These are phyloP conservation scores for Diorhabda sublineata DNA, from an alignment of 1,140 invertebrate species.

Conservation along the genomic window DNA sequence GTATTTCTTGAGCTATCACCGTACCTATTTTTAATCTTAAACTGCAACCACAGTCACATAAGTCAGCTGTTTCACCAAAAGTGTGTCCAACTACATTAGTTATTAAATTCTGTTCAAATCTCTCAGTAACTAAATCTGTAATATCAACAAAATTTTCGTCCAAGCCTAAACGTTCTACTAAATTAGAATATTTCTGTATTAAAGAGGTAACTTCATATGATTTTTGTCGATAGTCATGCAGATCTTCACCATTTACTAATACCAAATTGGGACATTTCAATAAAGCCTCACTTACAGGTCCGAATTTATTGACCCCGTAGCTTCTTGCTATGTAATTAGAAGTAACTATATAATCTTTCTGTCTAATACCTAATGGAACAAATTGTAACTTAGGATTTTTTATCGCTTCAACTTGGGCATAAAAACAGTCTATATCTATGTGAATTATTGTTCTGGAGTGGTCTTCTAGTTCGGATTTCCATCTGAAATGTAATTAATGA, in stretches of 20 bases:
- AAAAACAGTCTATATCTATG: conserved; percentile 76
- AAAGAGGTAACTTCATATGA: conserved; percentile 65
- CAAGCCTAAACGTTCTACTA: conserved; percentile 72
- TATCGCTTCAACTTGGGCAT: conserved; percentile 77
- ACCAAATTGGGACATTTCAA: conserved; percentile 64
- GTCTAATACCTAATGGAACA: conserved; percentile 70
- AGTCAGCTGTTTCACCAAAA: conserved; percentile 51
- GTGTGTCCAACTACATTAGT: conserved; percentile 52
- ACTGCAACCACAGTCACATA: conserved; percentile 69
- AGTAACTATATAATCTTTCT: conserved; percentile 75
- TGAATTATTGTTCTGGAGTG: conserved; percentile 67
- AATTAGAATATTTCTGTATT: conserved; percentile 61
- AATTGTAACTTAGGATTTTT: conserved; percentile 59
- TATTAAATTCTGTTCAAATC: conserved; percentile 43
- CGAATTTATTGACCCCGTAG: conserved; percentile 68
- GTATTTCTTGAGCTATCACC: conserved; percentile 66
- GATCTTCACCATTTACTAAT: conserved; percentile 70
- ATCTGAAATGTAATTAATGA: conserved; percentile 8
- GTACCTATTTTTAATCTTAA: conserved; percentile 61
- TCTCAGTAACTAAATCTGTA: conserved; percentile 60
- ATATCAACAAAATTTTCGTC: conserved; percentile 79
- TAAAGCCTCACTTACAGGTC: conserved; percentile 65
- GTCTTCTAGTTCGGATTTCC: conserved; percentile 23
- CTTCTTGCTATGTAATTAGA: conserved; percentile 73
- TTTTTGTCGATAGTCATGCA: conserved; percentile 66